Conservation (phyloP, 2,797 vertebrate species). For the Podarcis siculus region DNA sequence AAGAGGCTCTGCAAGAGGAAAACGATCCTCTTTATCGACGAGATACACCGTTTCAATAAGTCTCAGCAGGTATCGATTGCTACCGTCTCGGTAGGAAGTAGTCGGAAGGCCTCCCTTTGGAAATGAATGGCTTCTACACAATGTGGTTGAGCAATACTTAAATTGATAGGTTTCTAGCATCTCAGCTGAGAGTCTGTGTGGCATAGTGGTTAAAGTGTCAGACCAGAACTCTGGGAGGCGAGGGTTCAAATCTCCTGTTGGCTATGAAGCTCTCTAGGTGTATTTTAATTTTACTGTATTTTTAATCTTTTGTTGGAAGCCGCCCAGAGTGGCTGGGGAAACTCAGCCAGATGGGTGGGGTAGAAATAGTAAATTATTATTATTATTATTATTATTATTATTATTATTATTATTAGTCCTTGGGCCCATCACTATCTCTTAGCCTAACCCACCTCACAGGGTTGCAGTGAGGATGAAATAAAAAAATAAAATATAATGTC, state of each 20-base stretch:
- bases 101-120: background rate
- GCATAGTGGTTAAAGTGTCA: background rate
- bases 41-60: conserved; percentile 99
- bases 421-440: background rate
- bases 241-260: too few relatives aligned
- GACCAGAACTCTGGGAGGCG: too few relatives aligned
- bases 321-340: too few relatives aligned
- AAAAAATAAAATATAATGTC: background rate
- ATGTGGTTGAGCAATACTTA: background rate
- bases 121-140: too few relatives aligned
- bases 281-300: too few relatives aligned
- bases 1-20: conserved; percentile 93
- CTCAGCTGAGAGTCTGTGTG: too few relatives aligned
- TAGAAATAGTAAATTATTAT: too few relatives aligned
- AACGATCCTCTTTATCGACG: conserved; percentile 96
- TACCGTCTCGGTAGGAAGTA: rapidly evolving
- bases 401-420: too few relatives aligned
- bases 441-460: background rate
- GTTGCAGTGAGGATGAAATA: background rate
- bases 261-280: too few relatives aligned
- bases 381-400: too few relatives aligned
- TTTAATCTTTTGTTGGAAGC: too few relatives aligned
- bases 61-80: conserved; percentile 89
- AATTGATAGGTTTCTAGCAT: background rate
- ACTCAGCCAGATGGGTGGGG: too few relatives aligned